Conservation (phyloP, 2,797 vertebrate species). For the Hozukius guyotensis region DNA sequence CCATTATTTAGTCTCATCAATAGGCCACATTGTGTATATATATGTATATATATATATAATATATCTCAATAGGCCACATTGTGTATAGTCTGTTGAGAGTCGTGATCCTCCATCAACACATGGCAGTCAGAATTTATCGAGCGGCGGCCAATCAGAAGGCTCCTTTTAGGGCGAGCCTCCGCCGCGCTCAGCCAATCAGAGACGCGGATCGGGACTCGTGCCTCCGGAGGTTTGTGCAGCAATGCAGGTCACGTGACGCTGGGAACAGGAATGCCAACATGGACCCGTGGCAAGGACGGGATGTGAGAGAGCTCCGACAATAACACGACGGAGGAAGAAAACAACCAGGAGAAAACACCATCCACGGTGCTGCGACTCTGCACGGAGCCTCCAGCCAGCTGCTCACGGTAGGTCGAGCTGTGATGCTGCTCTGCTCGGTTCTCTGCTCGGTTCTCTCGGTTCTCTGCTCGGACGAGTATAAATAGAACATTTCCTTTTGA, state of each 20-base stretch:
- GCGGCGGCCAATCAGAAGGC: slow-evolving; percentile 72
- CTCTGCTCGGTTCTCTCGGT: too few species aligned
- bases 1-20: slow-evolving; percentile 4
- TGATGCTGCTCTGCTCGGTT: too few species aligned
- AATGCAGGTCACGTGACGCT: slow-evolving; percentile 83
- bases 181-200: slow-evolving; percentile 70
- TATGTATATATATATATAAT: too few species aligned
- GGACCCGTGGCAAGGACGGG: slow-evolving; percentile 85
- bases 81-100: background rate
- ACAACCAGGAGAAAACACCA: background rate
- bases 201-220: slow-evolving; percentile 70
- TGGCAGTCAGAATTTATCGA: slow-evolving; percentile 65
- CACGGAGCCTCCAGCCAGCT: background rate
- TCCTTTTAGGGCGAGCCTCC: slow-evolving; percentile 83
- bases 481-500: slow-evolving; percentile 54
- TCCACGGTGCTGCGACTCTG: slow-evolving; percentile 29
- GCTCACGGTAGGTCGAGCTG: slow-evolving; percentile 54
- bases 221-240: slow-evolving; percentile 76
- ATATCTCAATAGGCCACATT: slow-evolving; percentile 26
- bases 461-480: slow-evolving; percentile 6
- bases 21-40: background rate
- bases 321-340: slow-evolving; percentile 67
- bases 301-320: slow-evolving; percentile 57
- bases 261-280: slow-evolving; percentile 82
- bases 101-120: slow-evolving; percentile 54